Evolutionary conservation across 2,888 invertebrate species (phyloP).

Genomic region (Auanema sp.): DNA sequence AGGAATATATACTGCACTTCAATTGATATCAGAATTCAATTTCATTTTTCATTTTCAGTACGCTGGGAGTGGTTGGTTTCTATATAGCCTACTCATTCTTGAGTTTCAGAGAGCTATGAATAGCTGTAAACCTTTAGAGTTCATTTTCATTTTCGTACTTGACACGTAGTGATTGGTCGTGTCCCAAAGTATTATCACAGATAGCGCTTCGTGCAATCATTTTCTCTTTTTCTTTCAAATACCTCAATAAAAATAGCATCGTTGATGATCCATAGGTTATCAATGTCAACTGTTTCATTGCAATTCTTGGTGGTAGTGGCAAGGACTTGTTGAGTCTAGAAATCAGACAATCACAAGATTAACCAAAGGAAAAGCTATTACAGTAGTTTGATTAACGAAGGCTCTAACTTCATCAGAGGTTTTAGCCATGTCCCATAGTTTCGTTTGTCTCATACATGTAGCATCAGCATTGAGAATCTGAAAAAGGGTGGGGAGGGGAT

Average conservation of each 20-base stretch:
- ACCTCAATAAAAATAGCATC: constrained; percentile 38
- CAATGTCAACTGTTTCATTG: constrained; percentile 26
- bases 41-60: no score
- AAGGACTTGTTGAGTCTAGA: constrained; percentile 6
- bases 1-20: neutral
- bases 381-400: constrained; percentile 22
- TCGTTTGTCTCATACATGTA: constrained; percentile 26
- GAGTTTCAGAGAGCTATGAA: no score
- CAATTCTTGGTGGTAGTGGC: constrained; percentile 22
- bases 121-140: no score
- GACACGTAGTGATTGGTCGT: no score
- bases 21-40: constrained; percentile 4
- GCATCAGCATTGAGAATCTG: constrained; percentile 40
- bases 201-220: neutral
- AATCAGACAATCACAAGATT: neutral
- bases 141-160: no score
- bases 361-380: no score
- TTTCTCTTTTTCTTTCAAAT: neutral
- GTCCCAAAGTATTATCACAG: no score
- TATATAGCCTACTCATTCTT: no score
- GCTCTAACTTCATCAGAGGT: constrained; percentile 27
- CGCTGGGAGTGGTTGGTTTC: no score
- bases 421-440: constrained; percentile 40
- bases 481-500: no score
- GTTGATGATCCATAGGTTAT: constrained; percentile 37